phyloP scores from a whole-genome alignment of 2,888 invertebrate genomes.

The Crepidodera aurea region DNA sequence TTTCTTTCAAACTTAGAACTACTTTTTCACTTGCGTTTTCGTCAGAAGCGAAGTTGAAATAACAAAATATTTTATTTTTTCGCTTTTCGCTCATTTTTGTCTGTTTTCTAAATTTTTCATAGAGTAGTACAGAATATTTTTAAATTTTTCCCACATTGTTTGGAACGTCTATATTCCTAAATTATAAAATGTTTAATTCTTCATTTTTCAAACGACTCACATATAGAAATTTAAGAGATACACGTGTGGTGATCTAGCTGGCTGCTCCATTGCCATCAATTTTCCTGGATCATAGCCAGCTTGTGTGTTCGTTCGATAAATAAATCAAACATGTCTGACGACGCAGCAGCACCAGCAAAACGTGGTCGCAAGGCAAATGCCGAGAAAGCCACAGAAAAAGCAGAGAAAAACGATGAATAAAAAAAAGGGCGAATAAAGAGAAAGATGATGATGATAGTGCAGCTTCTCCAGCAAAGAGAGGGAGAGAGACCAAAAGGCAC shows the following conservation, averaged over 20 bases:
- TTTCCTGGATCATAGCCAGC: constrained; percentile 41
- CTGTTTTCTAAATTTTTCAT: too few relatives aligned
- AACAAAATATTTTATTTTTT: too few relatives aligned
- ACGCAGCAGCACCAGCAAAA: constrained; percentile 58
- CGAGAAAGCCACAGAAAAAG: constrained; percentile 48
- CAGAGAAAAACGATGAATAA: constrained; percentile 44
- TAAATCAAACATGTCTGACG: constrained; percentile 57
- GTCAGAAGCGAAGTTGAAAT: too few relatives aligned
- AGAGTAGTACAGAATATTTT: too few relatives aligned
- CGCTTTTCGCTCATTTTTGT: too few relatives aligned
- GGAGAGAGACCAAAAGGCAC: constrained; percentile 67
- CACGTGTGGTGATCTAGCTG: too few relatives aligned
- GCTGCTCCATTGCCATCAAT: constrained; percentile 53
- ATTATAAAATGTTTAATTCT: too few relatives aligned
- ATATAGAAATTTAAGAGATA: too few relatives aligned
- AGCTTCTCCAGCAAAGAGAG: constrained; percentile 63
- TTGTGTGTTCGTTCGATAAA: constrained; percentile 49
- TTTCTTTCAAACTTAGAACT: neutral
- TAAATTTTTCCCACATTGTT: too few relatives aligned
- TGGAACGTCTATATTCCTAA: too few relatives aligned
- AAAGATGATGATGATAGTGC: constrained; percentile 51
- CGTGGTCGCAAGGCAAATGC: constrained; percentile 60
- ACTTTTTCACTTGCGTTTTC: constrained; percentile 4
- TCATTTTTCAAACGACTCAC: too few relatives aligned
- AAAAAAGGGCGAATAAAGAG: constrained; percentile 50